These are phyloP conservation scores for Syngnathoides biaculeatus DNA, from an alignment of 2,113 vertebrate species.

Conservation along the genomic window DNA sequence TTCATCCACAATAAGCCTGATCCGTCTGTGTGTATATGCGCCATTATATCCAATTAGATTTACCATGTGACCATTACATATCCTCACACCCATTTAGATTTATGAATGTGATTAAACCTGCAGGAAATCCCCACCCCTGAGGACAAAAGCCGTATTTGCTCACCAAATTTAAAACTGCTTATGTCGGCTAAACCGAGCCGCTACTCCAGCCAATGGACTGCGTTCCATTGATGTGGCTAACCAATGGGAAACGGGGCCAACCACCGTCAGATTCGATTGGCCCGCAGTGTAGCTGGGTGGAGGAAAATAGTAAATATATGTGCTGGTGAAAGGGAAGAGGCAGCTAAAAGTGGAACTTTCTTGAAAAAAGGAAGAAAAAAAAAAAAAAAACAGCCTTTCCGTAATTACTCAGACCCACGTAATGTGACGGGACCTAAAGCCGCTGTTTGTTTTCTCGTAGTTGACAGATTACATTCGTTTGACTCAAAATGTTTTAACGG, in stretches of 20 bases:
- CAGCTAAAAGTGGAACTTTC: slow-evolving; percentile 40
- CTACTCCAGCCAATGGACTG: slow-evolving; percentile 49
- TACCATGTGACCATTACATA: slow-evolving; percentile 2
- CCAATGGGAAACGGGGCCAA: slow-evolving; percentile 71
- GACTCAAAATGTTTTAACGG: slow-evolving; percentile 40
- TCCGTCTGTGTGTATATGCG: background rate
- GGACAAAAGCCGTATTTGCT: slow-evolving; percentile 61
- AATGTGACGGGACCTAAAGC: slow-evolving; percentile 23
- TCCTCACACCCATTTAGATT: slow-evolving; percentile 29
- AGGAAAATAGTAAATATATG: slow-evolving; percentile 44
- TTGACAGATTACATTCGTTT: slow-evolving; percentile 37
- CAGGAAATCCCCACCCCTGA: slow-evolving; percentile 33
- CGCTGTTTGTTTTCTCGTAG: slow-evolving; percentile 33
- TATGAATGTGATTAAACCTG: slow-evolving; percentile 44
- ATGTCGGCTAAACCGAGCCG: slow-evolving; percentile 50
- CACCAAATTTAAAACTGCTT: slow-evolving; percentile 61
- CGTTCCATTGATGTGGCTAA: slow-evolving; percentile 53
- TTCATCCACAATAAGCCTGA: slow-evolving; percentile 2
- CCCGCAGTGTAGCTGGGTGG: slow-evolving; percentile 52
- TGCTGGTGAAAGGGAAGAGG: slow-evolving; percentile 43
- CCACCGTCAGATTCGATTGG: slow-evolving; percentile 50
- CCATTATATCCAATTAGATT: background rate
- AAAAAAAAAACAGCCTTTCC: slow-evolving; percentile 8
- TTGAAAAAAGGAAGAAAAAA: slow-evolving; percentile 14
- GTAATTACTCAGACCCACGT: slow-evolving; percentile 40